These are phyloP conservation scores for Procapra przewalskii DNA, from an alignment of 2,113 vertebrate genomes.

Conservation along the genomic window DNA sequence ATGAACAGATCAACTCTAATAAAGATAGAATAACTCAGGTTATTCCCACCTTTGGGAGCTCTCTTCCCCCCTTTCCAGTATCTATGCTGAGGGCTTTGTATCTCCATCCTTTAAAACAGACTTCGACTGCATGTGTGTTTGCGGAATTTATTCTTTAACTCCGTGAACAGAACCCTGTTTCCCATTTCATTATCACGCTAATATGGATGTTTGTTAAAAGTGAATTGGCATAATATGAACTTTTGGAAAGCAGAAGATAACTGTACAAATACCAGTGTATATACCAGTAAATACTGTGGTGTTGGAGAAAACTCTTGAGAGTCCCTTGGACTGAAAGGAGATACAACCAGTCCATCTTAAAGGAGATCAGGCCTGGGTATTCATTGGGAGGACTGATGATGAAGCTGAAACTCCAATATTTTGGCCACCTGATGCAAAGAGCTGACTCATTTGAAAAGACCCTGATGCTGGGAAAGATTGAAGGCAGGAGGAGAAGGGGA, in stretches of 20 bases:
- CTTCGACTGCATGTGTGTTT: not conserved
- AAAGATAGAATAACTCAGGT: not conserved
- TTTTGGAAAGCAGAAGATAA: not conserved
- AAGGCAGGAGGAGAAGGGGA: too few relatives aligned
- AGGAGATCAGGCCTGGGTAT: too few relatives aligned
- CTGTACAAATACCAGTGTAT: not conserved
- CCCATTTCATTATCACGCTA: rapidly evolving
- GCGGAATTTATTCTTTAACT: not conserved
- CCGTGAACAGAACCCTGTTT: not conserved
- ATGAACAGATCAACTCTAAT: not conserved
- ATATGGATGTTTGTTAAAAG: not conserved
- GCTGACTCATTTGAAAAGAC: too few relatives aligned
- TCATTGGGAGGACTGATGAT: too few relatives aligned
- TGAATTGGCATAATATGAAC: not conserved
- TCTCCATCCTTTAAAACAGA: not conserved
- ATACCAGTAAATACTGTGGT: not conserved
- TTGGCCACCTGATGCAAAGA: too few relatives aligned
- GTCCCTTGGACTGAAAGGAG: too few relatives aligned
- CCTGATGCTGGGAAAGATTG: too few relatives aligned
- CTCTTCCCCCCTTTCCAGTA: not conserved
- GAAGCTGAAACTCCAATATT: too few relatives aligned
- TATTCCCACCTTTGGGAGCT: not conserved
- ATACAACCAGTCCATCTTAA: too few relatives aligned
- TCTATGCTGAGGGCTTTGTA: not conserved
- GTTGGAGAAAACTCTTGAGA: too few relatives aligned